A percentile compares a stretch with the other conserved stretches of the same genome.
Evolutionary conservation across 2,797 vertebrate species (phyloP).

Genomic region (Mallotus villosus): DNA sequence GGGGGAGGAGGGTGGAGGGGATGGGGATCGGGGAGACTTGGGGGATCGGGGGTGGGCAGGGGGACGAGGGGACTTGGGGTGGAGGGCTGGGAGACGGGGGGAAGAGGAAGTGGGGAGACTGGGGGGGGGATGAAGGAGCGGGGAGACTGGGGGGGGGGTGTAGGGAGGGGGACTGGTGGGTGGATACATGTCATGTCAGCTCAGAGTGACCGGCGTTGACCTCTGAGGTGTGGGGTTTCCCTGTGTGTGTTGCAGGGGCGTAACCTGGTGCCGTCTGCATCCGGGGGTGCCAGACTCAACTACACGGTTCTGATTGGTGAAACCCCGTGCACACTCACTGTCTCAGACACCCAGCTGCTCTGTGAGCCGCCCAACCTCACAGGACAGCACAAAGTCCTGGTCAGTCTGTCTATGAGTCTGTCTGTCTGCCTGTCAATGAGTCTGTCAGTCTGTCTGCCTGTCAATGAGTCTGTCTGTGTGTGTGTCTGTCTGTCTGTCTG

Average conservation of each 20-base stretch:
- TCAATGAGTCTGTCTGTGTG: not conserved
- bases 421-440: not conserved
- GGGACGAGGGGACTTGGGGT: no score
- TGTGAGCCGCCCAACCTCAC: constrained; percentile 92
- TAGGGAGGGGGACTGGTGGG: not conserved
- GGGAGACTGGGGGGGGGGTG: not conserved
- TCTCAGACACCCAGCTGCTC: constrained; percentile 93
- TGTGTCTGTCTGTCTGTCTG: not conserved
- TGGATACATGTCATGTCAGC: no score
- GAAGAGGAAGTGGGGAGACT: no score
- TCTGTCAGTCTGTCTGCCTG: not conserved
- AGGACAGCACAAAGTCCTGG: constrained; percentile 90
- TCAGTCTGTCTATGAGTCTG: constrained; percentile 43
- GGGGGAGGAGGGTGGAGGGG: not conserved
- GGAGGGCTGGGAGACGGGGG: no score
- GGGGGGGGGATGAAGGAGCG: not conserved
- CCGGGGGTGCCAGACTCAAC: constrained; percentile 89
- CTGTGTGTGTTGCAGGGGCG: constrained; percentile 78
- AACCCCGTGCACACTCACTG: constrained; percentile 85
- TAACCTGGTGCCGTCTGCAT: constrained; percentile 89
- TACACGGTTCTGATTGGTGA: constrained; percentile 94
- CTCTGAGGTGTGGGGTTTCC: constrained; percentile 6
- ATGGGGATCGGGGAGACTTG: no score
- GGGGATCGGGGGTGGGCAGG: constrained; percentile 65
- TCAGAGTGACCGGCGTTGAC: not conserved